These are phyloP conservation scores for Ptilonorhynchus violaceus DNA, from an alignment of 2,113 vertebrate species.

Conservation along the genomic window DNA sequence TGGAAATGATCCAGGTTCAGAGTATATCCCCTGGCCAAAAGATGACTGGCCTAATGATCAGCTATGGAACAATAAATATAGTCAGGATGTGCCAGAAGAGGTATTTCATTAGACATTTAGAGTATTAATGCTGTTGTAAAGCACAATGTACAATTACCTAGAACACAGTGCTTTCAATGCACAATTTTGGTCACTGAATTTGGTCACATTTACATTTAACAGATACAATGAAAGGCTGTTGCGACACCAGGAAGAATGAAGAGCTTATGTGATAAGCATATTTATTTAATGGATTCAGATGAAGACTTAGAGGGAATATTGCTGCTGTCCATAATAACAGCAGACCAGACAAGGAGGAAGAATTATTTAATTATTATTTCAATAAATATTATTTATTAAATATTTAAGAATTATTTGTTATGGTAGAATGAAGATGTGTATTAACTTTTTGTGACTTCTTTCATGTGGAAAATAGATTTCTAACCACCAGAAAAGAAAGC, in stretches of 20 bases:
- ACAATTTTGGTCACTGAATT: neutral
- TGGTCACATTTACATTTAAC: neutral
- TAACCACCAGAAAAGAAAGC: neutral
- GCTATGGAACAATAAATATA: neutral
- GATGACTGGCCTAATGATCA: neutral
- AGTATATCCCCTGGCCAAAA: neutral
- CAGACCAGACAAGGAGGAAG: neutral
- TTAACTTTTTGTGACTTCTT: neutral
- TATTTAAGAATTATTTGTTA: neutral
- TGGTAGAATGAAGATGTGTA: neutral
- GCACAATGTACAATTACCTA: neutral
- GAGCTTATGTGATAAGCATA: neutral
- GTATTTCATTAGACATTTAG: neutral
- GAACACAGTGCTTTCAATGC: neutral
- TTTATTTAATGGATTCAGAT: neutral
- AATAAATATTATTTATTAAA: neutral
- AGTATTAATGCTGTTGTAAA: neutral
- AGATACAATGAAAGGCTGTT: neutral
- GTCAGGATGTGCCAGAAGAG: neutral
- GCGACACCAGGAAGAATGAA: neutral
- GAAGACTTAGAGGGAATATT: neutral
- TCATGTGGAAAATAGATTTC: neutral
- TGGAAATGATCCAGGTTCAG: neutral
- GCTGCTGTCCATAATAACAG: neutral
- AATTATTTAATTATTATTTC: neutral